A percentile compares a stretch with the other conserved stretches of the same genome.
Conservation (phyloP, 2,888 invertebrate species). For the Acanthosepion esculentum region DNA sequence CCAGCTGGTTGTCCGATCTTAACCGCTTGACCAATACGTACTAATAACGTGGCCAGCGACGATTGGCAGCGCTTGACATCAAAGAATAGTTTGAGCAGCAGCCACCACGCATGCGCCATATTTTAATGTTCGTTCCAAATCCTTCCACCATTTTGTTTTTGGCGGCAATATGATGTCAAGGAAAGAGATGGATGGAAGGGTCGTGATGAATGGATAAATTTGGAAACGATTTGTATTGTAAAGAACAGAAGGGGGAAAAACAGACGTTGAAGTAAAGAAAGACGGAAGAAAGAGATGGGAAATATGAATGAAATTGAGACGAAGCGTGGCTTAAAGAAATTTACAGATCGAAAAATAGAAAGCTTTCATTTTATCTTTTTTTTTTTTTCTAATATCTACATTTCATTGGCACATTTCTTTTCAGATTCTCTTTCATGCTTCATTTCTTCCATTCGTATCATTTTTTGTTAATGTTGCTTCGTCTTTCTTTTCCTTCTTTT, state of each 20-base stretch:
- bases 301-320: too few relatives aligned
- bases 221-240: too few relatives aligned
- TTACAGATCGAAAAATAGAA: too few relatives aligned
- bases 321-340: too few relatives aligned
- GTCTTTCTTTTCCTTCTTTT: too few relatives aligned
- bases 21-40: not conserved
- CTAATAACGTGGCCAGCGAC: not conserved
- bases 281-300: not conserved
- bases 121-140: constrained; percentile 33
- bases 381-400: too few relatives aligned
- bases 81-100: not conserved
- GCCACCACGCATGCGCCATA: not conserved
- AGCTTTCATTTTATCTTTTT: too few relatives aligned
- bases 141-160: not conserved
- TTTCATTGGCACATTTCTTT: too few relatives aligned
- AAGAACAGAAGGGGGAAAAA: not conserved
- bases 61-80: not conserved
- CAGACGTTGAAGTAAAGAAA: not conserved
- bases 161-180: not conserved
- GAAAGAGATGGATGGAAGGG: not conserved
- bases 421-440: too few relatives aligned
- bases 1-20: not conserved
- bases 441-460: too few relatives aligned
- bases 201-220: not conserved
- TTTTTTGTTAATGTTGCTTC: too few relatives aligned